Evolutionary conservation across 2,888 invertebrate species (phyloP), one percentile per base, ranked within the genome.

Genomic region (Drosophila buzzatii): DNA sequence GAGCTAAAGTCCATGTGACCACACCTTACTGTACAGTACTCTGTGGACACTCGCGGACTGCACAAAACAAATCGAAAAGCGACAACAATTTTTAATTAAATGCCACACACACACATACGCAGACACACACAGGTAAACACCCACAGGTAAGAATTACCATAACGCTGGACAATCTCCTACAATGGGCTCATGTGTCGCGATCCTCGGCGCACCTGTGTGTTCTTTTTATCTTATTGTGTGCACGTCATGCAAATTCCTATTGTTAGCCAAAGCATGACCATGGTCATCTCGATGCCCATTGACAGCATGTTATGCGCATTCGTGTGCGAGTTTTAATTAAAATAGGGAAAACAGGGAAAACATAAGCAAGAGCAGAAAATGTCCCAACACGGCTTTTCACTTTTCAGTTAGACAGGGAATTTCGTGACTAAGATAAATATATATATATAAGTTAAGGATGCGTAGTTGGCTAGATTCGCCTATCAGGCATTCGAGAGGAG

Each of bases 91-190:
- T 73, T 70, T 73, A 84, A 82, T 84, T 70, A 58, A 82, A 81
- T 85, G 79, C 85, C 87, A 87, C 85, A 81, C 76, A 61, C 79
- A 58, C 42, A 70, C 72, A n/a, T n/a, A n/a, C n/a, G n/a, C n/a
- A n/a, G n/a, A 65, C 69, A 72, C 42, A 72, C 73, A 66, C 68
- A 73, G 39, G 52, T 52, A 52, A 1, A 51, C 18, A 47, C 42
- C 39, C 27, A 58, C 80, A 79, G 80, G 73, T 81, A 85, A 88
- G 66, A 73, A 83, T 78, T 70, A 61, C 69, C 79, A 72, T 69
- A 76, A 58, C 60, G 63, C 62, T 70, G 33, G 51, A 65, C 60
- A 77, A 49, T 45, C 37, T 27, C 10, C 35, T 31, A 75, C 76
- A 82, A 85, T 73, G 55, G 58, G 9, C 37, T 37, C 53, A 23